Percentiles rank a stretch among this genome's conserved stretches.
phyloP scores from a whole-genome alignment of 2,888 invertebrate species.

The Platerodrilus igneus region DNA sequence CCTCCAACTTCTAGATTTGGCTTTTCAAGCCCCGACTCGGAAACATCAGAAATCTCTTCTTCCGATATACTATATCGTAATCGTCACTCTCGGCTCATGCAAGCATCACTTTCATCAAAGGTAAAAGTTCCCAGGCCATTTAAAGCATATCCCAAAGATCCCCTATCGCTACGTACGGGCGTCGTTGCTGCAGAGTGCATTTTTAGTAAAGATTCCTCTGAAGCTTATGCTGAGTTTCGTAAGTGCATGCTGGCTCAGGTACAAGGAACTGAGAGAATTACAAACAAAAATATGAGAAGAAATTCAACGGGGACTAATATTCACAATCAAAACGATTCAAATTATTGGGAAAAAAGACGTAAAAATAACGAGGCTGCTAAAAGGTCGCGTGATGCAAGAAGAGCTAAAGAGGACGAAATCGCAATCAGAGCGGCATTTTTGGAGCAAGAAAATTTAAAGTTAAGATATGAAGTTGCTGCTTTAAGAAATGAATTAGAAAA shows the following conservation, averaged over 20 bases:
- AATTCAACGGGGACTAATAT: slow-evolving; percentile 28
- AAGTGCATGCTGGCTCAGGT: slow-evolving; percentile 64
- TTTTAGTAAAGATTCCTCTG: slow-evolving; percentile 56
- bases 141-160: slow-evolving; percentile 69
- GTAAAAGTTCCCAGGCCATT: slow-evolving; percentile 57
- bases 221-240: slow-evolving; percentile 68
- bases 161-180: slow-evolving; percentile 56
- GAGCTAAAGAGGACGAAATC: slow-evolving; percentile 88
- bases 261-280: slow-evolving; percentile 51
- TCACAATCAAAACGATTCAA: slow-evolving; percentile 57
- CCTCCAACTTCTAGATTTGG: slow-evolving; percentile 28
- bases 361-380: slow-evolving; percentile 96
- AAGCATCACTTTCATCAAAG: slow-evolving; percentile 23
- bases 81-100: not conserved
- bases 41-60: slow-evolving; percentile 31
- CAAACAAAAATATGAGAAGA: slow-evolving; percentile 71
- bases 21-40: slow-evolving; percentile 30
- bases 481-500: slow-evolving; percentile 34
- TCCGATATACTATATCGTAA: slow-evolving; percentile 20
- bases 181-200: slow-evolving; percentile 46
- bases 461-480: slow-evolving; percentile 57
- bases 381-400: slow-evolving; percentile 82
- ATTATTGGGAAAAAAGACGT: slow-evolving; percentile 81
- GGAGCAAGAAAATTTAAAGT: slow-evolving; percentile 80
- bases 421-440: slow-evolving; percentile 83